A percentile compares a stretch with the other conserved stretches of the same genome.
phyloP scores from a whole-genome alignment of 2,797 vertebrate species.

The Nothura maculosa region DNA sequence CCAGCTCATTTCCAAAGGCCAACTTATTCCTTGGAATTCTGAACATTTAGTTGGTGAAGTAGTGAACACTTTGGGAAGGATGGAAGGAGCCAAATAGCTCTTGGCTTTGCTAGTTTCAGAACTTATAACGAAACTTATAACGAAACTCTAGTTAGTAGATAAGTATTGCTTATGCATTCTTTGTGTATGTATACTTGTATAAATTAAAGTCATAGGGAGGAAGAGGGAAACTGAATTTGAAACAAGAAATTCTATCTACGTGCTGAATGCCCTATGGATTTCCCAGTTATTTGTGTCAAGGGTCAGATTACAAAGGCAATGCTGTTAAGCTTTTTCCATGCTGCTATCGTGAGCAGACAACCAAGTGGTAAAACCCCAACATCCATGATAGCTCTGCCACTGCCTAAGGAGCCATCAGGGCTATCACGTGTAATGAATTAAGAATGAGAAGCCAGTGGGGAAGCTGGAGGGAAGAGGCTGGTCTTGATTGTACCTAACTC shows the following conservation, averaged over 20 bases:
- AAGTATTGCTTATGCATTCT: neutral
- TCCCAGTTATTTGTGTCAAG: neutral
- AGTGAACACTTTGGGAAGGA: neutral
- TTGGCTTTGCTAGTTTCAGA: neutral
- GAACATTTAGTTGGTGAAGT: neutral
- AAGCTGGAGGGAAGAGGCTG: accelerated
- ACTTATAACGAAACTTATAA: neutral
- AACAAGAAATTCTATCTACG: neutral
- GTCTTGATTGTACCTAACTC: neutral
- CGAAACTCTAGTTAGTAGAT: neutral
- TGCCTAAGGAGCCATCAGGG: neutral
- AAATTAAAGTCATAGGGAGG: neutral
- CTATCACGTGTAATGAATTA: accelerated
- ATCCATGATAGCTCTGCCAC: neutral
- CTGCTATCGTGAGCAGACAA: neutral
- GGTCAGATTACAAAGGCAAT: neutral
- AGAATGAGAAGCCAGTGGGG: neutral
- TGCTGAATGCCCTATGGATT: neutral
- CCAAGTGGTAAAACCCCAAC: neutral
- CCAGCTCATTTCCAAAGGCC: neutral
- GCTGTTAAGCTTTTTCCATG: neutral
- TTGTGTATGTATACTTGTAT: neutral
- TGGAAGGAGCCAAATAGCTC: neutral
- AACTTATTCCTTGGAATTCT: neutral
- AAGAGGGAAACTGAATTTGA: neutral